Evolutionary conservation across 2,113 vertebrate genomes (phyloP).

Genomic region (Microtus oregoni): DNA sequence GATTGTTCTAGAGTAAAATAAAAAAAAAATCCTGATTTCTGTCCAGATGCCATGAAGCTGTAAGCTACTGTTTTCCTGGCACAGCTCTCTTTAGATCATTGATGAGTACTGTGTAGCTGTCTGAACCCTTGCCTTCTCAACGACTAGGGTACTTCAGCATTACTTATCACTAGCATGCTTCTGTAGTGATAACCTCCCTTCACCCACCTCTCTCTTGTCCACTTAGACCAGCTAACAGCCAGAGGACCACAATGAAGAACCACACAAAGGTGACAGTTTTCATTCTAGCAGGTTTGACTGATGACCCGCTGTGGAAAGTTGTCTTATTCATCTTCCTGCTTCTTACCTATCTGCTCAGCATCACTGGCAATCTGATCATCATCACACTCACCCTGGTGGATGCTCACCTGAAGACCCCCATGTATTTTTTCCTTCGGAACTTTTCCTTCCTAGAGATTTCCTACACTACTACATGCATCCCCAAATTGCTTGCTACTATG

Average conservation of each 20-base stretch:
- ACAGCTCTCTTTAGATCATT: neutral
- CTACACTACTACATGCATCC: conserved; percentile 68
- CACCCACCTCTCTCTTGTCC: too few species aligned
- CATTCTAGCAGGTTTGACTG: conserved; percentile 69
- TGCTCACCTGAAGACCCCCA: conserved; percentile 73
- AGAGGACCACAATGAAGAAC: conserved; percentile 61
- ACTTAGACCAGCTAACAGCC: neutral
- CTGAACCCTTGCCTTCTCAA: neutral
- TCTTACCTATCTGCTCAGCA: conserved; percentile 64
- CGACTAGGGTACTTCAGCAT: neutral
- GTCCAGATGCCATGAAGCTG: neutral
- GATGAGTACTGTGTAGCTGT: neutral
- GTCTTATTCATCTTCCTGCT: conserved; percentile 65
- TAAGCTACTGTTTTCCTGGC: neutral
- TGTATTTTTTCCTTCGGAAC: conserved; percentile 63
- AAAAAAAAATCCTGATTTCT: neutral
- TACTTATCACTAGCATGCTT: neutral
- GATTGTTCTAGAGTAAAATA: neutral
- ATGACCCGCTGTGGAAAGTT: conserved; percentile 30
- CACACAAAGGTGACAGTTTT: conserved; percentile 50
- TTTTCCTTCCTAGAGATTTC: conserved; percentile 70
- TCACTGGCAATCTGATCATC: neutral
- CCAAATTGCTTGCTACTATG: conserved; percentile 65
- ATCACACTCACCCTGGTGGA: conserved; percentile 65
- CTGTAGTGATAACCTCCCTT: neutral